Evolutionary conservation across 2,888 invertebrate genomes (phyloP).

Genomic region (Nymphalis urticae): DNA sequence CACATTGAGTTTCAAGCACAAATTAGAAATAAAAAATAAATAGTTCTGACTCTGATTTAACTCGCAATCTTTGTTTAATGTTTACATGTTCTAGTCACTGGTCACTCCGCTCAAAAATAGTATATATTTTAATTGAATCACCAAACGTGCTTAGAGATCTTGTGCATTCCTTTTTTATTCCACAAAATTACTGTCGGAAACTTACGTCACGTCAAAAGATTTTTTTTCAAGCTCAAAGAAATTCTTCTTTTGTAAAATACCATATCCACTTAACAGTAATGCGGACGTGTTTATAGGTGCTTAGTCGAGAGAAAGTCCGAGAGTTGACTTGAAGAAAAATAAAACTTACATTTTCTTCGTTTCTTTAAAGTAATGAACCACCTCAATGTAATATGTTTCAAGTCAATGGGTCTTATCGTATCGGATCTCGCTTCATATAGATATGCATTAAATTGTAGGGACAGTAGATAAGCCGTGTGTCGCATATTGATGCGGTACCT

Average conservation of each 20-base stretch:
- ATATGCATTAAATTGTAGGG: conserved; percentile 75
- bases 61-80: too few species aligned
- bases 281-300: conserved; percentile 41
- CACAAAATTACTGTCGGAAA: background rate
- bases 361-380: conserved; percentile 66
- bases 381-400: conserved; percentile 64
- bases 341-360: conserved; percentile 60
- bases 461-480: conserved; percentile 68
- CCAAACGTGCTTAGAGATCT: too few species aligned
- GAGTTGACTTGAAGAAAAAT: conserved; percentile 53
- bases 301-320: conserved; percentile 33
- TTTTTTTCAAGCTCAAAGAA: conserved; percentile 19
- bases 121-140: too few species aligned
- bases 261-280: conserved; percentile 32
- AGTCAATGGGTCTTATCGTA: conserved; percentile 75
- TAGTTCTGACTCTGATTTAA: too few species aligned
- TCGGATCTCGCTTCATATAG: conserved; percentile 77
- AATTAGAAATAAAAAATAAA: too few species aligned
- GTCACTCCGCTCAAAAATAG: too few species aligned
- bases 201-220: background rate
- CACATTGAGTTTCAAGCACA: too few species aligned
- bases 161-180: background rate
- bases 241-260: conserved; percentile 26
- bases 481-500: conserved; percentile 66
- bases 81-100: too few species aligned